Percentiles rank a stretch among this genome's conserved stretches.
Evolutionary conservation across 2,888 invertebrate genomes (phyloP).

Genomic region (Lepidocyrtinus sp.): DNA sequence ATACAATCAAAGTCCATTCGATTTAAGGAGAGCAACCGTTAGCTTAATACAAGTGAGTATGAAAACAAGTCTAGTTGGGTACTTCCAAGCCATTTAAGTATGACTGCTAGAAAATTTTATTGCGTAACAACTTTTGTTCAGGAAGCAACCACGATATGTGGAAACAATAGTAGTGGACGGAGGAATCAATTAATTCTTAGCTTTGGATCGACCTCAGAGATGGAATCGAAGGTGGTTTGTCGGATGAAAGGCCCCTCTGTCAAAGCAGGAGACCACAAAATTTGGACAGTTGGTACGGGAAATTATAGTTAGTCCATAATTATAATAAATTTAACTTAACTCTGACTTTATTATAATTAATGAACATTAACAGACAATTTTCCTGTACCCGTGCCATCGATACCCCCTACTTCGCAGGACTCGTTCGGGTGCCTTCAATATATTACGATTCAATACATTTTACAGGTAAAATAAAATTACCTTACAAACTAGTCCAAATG

Average conservation of each 20-base stretch:
- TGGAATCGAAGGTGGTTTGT: slow-evolving; percentile 63
- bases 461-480: slow-evolving; percentile 44
- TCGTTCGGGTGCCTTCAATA: slow-evolving; percentile 64
- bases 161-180: slow-evolving; percentile 44
- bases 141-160: slow-evolving; percentile 59
- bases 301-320: too few relatives aligned
- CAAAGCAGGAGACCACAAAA: slow-evolving; percentile 61
- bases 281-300: slow-evolving; percentile 63
- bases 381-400: slow-evolving; percentile 62
- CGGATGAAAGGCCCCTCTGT: slow-evolving; percentile 64
- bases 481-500: background rate
- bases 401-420: slow-evolving; percentile 58
- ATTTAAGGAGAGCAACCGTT: slow-evolving; percentile 60
- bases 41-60: slow-evolving; percentile 58
- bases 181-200: slow-evolving; percentile 52
- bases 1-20: slow-evolving; percentile 53
- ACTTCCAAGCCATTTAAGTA: background rate
- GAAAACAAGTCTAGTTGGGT: too few relatives aligned
- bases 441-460: slow-evolving; percentile 62
- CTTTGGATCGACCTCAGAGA: slow-evolving; percentile 55
- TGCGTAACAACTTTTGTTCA: too few relatives aligned
- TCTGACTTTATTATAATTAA: too few relatives aligned
- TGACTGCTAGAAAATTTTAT: too few relatives aligned
- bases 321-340: too few relatives aligned
- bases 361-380: too few relatives aligned